Percentiles rank a stretch among this genome's conserved stretches.
Evolutionary conservation across 1,140 invertebrate genomes (phyloP).

Genomic region (Atopsyche davidsoni): DNA sequence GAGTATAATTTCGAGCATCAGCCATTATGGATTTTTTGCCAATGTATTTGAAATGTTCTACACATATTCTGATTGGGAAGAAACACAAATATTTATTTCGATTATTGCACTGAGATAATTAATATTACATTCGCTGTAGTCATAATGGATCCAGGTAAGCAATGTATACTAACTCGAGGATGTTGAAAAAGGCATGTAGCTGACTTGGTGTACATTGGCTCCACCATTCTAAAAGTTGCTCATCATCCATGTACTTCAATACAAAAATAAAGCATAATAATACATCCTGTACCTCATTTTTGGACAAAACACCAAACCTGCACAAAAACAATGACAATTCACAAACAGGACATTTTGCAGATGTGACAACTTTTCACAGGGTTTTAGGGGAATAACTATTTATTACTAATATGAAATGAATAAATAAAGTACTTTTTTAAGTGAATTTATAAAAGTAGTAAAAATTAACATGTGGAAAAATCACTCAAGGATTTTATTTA

Average conservation of each 20-base stretch:
- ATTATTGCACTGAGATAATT: no score
- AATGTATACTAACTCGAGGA: constrained; percentile 64
- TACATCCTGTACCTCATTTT: constrained; percentile 78
- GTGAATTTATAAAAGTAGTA: no score
- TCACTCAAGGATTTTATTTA: no score
- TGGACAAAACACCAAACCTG: constrained; percentile 48
- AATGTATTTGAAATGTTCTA: constrained; percentile 83
- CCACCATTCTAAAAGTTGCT: constrained; percentile 87
- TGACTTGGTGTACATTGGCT: constrained; percentile 71
- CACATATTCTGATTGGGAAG: constrained; percentile 59
- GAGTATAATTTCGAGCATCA: constrained; percentile 37
- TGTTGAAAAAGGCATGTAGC: constrained; percentile 70
- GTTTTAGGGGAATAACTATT: no score
- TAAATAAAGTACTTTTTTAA: no score
- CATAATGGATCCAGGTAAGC: background rate
- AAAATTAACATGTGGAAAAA: no score
- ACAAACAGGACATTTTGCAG: no score
- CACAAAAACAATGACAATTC: constrained; percentile 30
- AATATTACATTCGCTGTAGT: background rate
- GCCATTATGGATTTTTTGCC: constrained; percentile 69
- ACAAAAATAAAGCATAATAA: constrained; percentile 87
- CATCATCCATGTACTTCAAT: constrained; percentile 82
- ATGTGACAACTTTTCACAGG: no score
- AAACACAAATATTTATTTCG: constrained; percentile 13
- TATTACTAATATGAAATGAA: no score